These are phyloP conservation scores for Pristionchus fissidentatus DNA, from an alignment of 2,888 invertebrate species.

Conservation along the genomic window DNA sequence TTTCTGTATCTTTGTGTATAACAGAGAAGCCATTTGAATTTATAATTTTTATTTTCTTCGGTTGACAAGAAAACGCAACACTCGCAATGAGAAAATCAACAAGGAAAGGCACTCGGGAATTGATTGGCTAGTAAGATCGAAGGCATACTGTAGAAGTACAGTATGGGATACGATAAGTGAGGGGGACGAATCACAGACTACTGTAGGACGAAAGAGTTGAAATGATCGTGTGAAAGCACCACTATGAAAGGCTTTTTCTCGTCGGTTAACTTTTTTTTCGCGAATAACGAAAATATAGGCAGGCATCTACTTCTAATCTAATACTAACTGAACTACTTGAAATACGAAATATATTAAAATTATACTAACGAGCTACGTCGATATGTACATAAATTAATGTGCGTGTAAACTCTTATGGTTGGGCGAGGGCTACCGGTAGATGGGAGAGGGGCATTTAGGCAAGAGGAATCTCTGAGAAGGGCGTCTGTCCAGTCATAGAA, in stretches of 20 bases:
- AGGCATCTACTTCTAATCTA: no score
- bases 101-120: constrained; percentile 30
- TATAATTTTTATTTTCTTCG: constrained; percentile 27
- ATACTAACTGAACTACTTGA: not conserved
- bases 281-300: not conserved
- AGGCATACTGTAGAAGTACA: not conserved
- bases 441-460: not conserved
- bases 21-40: not conserved
- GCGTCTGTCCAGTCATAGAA: constrained; percentile 7
- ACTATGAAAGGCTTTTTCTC: constrained; percentile 31
- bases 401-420: constrained; percentile 28
- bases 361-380: constrained; percentile 3
- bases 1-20: no score
- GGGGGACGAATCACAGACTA: constrained; percentile 17
- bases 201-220: not conserved
- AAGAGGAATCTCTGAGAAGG: constrained; percentile 21
- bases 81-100: constrained; percentile 36
- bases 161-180: constrained; percentile 9
- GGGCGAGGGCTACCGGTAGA: not conserved
- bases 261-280: constrained; percentile 14
- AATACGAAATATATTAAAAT: constrained; percentile 1
- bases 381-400: constrained; percentile 40
- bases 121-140: not conserved
- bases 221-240: constrained; percentile 29
- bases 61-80: constrained; percentile 7